Evolutionary conservation across 2,113 vertebrate genomes (phyloP), one percentile per base, ranked within the genome.

Genomic region (Corvus cornix): DNA sequence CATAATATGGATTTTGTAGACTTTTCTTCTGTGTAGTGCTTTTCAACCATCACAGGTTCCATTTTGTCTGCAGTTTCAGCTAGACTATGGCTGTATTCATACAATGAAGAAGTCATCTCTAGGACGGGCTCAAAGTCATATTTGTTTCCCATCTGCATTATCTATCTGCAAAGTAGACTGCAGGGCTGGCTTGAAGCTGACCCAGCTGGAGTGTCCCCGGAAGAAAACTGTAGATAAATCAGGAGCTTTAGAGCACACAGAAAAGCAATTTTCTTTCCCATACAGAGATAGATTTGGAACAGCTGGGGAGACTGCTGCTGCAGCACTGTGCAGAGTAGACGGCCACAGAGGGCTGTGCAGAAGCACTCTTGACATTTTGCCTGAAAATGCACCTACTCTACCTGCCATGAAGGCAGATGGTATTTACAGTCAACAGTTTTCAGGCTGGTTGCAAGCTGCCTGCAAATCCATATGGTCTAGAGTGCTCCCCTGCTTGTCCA

Each of bases 171-270:
- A 78, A 85, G 67, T n/a, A 77, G 33, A 49, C 49, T 79, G 67
- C 67, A 80, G 55, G 72, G 31, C 49, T 93, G 70, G 33, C 48
- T 95, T 94, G 63, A 78, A 87, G 69, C 23, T 91, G 77, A 81
- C 77, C 84, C 91, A 89, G 43, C 59, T 90, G 90, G 63, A 83
- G n/a, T 73, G 28, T 70, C 55, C 35, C 35, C 59, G 46, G 33
- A 74, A 94, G 68, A 93, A 93, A 86, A 74, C 27, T 2, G 16
- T 35, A 92, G 59, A 74, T 76, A 83, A 88, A 96, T 88, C n/a
- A 77, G 63, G 59, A 86, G 55, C 31, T 80, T 85, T 73, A 74
- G 51, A 69, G 39, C n/a, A 76, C 39, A 80, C 6, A 80, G 43
- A 56, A 94, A 80, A 88, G 23, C 35, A 66, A 52, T 84, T 67